Conservation (phyloP, 2,888 invertebrate species). For the Drosophila kanekoi region DNA sequence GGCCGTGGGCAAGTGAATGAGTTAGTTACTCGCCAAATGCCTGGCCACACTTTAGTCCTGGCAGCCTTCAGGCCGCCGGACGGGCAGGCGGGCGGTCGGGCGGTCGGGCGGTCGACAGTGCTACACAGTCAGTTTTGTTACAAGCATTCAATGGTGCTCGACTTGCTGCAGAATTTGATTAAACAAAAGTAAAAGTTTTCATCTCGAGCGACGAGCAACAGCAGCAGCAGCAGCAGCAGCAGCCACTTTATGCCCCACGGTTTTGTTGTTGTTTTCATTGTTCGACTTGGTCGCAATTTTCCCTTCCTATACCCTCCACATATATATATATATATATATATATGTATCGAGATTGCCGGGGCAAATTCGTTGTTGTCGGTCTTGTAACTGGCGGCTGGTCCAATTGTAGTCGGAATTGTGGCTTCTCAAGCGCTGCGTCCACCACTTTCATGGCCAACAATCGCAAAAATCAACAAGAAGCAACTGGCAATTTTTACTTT, state of each 20-base stretch:
- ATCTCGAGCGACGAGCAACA: slow-evolving; percentile 54
- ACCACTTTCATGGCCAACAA: slow-evolving; percentile 67
- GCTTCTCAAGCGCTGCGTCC: slow-evolving; percentile 42
- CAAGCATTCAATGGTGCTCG: slow-evolving; percentile 71
- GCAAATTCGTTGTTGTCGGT: slow-evolving; percentile 10
- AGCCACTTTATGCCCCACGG: slow-evolving; percentile 46
- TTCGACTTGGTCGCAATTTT: slow-evolving; percentile 39
- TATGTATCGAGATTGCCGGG: neutral
- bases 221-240: slow-evolving; percentile 28
- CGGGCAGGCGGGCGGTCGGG: slow-evolving; percentile 4
- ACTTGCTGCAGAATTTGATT: slow-evolving; percentile 77
- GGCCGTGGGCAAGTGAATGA: slow-evolving; percentile 47
- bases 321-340: neutral
- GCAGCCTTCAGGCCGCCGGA: neutral
- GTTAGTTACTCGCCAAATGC: slow-evolving; percentile 52
- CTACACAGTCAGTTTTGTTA: slow-evolving; percentile 52
- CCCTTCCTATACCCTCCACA: neutral
- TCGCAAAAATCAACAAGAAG: slow-evolving; percentile 38
- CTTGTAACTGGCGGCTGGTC: slow-evolving; percentile 17
- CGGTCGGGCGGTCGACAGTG: slow-evolving; percentile 2
- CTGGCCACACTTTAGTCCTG: slow-evolving; percentile 29
- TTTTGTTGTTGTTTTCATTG: slow-evolving; percentile 56
- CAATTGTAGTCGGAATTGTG: slow-evolving; percentile 42
- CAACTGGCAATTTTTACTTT: neutral
- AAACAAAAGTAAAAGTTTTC: slow-evolving; percentile 78